These are phyloP conservation scores for Cynoglossus semilaevis DNA, from an alignment of 2,113 vertebrate species.

Conservation along the genomic window DNA sequence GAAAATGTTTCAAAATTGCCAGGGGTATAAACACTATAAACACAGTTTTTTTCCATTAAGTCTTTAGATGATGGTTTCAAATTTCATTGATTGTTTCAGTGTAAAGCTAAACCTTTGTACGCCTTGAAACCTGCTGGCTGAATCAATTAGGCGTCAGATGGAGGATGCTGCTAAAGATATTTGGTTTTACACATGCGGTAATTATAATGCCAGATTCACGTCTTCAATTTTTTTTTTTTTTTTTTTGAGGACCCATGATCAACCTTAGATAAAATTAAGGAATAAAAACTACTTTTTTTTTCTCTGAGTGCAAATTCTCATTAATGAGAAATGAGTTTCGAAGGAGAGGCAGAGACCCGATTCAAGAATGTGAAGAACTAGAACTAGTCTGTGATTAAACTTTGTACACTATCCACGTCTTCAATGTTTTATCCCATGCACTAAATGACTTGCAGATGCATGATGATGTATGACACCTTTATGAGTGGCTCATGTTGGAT, in stretches of 20 bases:
- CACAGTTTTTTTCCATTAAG: not conserved
- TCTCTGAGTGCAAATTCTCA: no score
- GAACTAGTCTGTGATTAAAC: no score
- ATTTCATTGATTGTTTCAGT: not conserved
- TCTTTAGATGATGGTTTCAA: not conserved
- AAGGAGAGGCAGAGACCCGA: no score
- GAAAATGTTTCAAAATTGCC: no score
- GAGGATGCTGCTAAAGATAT: conserved; percentile 2
- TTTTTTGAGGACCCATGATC: no score
- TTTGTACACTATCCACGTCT: not conserved
- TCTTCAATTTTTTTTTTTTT: not conserved
- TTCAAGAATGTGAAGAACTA: no score
- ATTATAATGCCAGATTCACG: not conserved
- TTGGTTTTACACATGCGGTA: not conserved
- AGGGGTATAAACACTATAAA: no score
- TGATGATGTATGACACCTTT: conserved; percentile 62
- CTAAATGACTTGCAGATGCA: conserved; percentile 55
- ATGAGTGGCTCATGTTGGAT: conserved; percentile 59
- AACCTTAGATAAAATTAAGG: no score
- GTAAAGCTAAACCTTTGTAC: not conserved
- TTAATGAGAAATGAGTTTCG: no score
- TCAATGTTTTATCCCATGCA: conserved; percentile 36
- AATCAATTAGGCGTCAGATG: conserved; percentile 2
- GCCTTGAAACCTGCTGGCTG: not conserved
- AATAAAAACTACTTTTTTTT: no score